Conservation (phyloP, 1,140 invertebrate genomes). For the Littorina saxatilis region DNA sequence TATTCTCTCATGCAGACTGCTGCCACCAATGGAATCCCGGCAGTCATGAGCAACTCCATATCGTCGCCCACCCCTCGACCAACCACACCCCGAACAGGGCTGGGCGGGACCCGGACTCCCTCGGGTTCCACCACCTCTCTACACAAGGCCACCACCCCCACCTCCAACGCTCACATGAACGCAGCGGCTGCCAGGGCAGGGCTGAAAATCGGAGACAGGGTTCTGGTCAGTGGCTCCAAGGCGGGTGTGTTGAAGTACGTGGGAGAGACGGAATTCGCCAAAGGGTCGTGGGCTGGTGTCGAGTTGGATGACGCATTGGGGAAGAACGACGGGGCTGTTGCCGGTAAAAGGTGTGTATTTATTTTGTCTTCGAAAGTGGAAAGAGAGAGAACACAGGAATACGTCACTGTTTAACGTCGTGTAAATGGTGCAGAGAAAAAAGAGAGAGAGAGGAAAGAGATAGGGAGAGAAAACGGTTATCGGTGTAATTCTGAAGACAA, state of each 20-base stretch:
- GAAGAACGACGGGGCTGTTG: constrained; percentile 97
- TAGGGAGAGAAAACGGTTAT: too few relatives aligned
- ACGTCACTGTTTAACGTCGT: too few relatives aligned
- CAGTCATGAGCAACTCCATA: constrained; percentile 24
- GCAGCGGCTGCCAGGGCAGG: constrained; percentile 43
- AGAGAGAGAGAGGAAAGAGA: too few relatives aligned
- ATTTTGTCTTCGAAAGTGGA: too few relatives aligned
- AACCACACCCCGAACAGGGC: constrained; percentile 47
- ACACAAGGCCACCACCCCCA: constrained; percentile 49
- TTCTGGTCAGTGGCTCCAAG: constrained; percentile 93
- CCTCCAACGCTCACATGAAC: not conserved
- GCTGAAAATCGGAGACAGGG: constrained; percentile 90
- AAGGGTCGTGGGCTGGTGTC: constrained; percentile 95
- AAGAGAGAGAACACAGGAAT: too few relatives aligned
- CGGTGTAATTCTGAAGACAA: too few relatives aligned
- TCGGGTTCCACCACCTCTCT: constrained; percentile 60
- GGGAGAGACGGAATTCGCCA: constrained; percentile 91
- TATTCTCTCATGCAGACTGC: constrained; percentile 1
- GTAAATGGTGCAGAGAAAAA: too few relatives aligned
- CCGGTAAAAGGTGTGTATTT: constrained; percentile 81
- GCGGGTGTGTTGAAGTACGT: constrained; percentile 90
- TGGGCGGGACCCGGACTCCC: constrained; percentile 51
- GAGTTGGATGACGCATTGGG: constrained; percentile 95
- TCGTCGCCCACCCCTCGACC: constrained; percentile 41
- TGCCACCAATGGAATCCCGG: constrained; percentile 27